Conservation (phyloP, 2,888 invertebrate genomes). For the Himalopsyche anomala region DNA sequence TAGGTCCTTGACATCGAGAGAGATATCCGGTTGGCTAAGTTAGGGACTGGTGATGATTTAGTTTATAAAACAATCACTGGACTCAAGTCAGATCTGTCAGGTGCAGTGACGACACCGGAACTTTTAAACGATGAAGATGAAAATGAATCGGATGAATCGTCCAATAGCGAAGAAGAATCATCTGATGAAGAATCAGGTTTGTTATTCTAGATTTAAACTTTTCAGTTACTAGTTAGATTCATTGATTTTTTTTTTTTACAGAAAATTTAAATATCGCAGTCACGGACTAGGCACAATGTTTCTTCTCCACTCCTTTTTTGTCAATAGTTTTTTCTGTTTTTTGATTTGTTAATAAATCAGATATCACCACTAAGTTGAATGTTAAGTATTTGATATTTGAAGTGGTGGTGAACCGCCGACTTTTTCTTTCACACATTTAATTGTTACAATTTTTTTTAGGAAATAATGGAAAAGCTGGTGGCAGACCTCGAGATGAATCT, state of each 20-base stretch:
- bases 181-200: conserved; percentile 60
- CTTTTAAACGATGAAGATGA: conserved; percentile 72
- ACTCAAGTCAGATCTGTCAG: conserved; percentile 86
- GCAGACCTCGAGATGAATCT: conserved; percentile 88
- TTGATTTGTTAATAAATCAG: too few relatives aligned
- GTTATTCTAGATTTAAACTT: background rate
- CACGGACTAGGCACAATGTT: too few relatives aligned
- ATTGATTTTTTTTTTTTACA: background rate
- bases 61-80: conserved; percentile 93
- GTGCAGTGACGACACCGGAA: conserved; percentile 82
- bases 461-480: conserved; percentile 68
- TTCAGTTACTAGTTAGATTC: conserved; percentile 47
- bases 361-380: too few relatives aligned
- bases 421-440: too few relatives aligned
- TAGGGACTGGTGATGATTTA: conserved; percentile 83
- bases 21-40: conserved; percentile 88
- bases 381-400: too few relatives aligned
- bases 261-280: too few relatives aligned
- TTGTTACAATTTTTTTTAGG: conserved; percentile 66
- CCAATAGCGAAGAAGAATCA: conserved; percentile 66
- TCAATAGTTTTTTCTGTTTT: too few relatives aligned
- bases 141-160: conserved; percentile 63
- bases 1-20: conserved; percentile 90
- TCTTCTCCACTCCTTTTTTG: too few relatives aligned
- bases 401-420: too few relatives aligned